phyloP scores from a whole-genome alignment of 2,888 invertebrate species.

The Sminthurinus aureus region DNA sequence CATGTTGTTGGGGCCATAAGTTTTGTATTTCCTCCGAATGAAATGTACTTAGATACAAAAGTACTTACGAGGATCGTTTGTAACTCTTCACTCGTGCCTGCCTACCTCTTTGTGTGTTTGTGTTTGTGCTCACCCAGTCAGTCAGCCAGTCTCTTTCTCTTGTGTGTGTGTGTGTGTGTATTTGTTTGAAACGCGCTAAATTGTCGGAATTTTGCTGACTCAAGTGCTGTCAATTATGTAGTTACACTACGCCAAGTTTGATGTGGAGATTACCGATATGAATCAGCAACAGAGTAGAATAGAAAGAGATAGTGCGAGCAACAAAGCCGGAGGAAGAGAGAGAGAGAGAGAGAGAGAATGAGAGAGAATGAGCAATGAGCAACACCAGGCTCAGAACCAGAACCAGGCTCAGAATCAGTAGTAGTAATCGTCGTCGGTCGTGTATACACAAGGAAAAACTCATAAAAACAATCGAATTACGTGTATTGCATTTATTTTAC shows the following conservation, averaged over 20 bases:
- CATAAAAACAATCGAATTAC: slow-evolving; percentile 19
- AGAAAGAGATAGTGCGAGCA: neutral
- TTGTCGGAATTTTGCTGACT: slow-evolving; percentile 17
- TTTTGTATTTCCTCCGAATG: neutral
- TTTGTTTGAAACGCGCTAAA: slow-evolving; percentile 19
- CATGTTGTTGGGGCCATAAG: neutral
- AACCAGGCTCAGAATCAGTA: too few species aligned
- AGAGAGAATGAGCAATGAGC: neutral
- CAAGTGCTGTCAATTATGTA: slow-evolving; percentile 21
- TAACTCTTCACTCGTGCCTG: slow-evolving; percentile 1
- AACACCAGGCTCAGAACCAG: too few species aligned
- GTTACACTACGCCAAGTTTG: slow-evolving; percentile 12
- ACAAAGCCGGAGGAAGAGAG: neutral
- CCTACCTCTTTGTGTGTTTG: neutral
- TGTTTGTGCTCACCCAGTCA: too few species aligned
- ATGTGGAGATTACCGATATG: slow-evolving; percentile 11
- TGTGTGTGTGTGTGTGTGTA: neutral
- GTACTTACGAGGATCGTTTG: neutral
- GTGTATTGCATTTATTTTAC: slow-evolving; percentile 14
- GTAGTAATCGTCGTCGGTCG: neutral
- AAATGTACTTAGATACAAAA: neutral
- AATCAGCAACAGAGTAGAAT: slow-evolving; percentile 2
- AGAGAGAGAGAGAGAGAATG: neutral
- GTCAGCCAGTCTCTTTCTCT: neutral
- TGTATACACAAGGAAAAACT: neutral